phyloP scores from a whole-genome alignment of 2,113 vertebrate genomes.

The Ciconia boyciana region DNA sequence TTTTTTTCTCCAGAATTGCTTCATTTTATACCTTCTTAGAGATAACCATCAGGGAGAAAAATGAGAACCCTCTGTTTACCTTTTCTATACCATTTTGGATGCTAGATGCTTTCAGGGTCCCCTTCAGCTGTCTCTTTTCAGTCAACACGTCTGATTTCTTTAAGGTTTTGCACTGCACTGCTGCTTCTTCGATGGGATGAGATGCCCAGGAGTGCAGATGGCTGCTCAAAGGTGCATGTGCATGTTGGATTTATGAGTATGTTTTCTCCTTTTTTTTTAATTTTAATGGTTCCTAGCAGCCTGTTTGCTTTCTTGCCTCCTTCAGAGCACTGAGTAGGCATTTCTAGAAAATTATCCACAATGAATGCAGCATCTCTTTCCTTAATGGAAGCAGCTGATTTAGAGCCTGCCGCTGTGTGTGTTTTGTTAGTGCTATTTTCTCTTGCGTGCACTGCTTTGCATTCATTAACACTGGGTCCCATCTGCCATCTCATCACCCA shows the following conservation, averaged over 20 bases:
- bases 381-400: conserved; percentile 52
- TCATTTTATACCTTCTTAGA: background rate
- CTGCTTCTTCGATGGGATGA: background rate
- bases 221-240: background rate
- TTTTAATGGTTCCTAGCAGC: background rate
- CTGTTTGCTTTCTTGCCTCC: conserved; percentile 11
- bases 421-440: conserved; percentile 52
- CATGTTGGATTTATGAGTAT: background rate
- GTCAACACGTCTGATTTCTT: background rate
- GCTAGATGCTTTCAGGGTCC: background rate
- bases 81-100: background rate
- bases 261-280: background rate
- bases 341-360: conserved; percentile 38
- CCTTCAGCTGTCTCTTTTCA: background rate
- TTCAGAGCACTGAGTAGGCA: conserved; percentile 41
- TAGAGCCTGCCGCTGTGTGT: conserved; percentile 26
- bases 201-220: background rate
- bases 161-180: background rate
- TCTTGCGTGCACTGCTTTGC: conserved; percentile 50
- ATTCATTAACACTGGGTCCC: conserved; percentile 50
- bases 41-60: background rate
- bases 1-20: background rate
- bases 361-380: conserved; percentile 27
- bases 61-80: background rate
- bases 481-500: conserved; percentile 53